Evolutionary conservation across 2,888 invertebrate genomes (phyloP), one percentile per base, ranked within the genome.

Genomic region (Zygogramma bicolorata): DNA sequence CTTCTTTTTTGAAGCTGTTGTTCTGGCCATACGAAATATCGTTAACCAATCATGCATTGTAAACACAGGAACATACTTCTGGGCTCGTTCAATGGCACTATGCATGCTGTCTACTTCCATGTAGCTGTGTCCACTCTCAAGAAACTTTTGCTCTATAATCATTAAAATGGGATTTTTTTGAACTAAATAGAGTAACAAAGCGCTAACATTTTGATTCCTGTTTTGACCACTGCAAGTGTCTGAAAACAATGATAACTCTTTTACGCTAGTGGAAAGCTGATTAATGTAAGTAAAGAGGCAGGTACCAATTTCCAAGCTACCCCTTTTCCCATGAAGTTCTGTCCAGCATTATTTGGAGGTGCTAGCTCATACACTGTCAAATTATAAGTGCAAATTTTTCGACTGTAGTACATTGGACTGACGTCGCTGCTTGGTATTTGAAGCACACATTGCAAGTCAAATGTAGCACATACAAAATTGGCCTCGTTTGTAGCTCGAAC

Each of bases 371-470:
- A 58, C 10, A 34, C 58, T 66, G 25, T 57, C 83, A 66, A 13
- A 34, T 66, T 66, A 15, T 57, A 66, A 29, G 20, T 58, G 53
- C 65, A 65, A 5, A 65, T 20, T 60, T 65, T 70, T 22, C 62
- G 29, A 6, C 38, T 27, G 38, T 71, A 74, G 75, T 82, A 84
- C 75, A 83, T 75, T 66, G 73, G 75, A 60, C 73, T 70, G 49
- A 82, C 82, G 62, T 81, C 82, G 27, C 78, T 78, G 65, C 69
- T 77, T 22, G 83, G 82, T 46, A 83, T 81, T 65, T 83, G 81
- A 53, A 83, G 74, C 8, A 83, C 81, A 57, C 76, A 75, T 71
- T 83, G 82, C 20, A 83, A 70, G 68, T 83, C 82, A 72, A 83
- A 82, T 46, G 82, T 80, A 18, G 73, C 77, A 31, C 71, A 71